These are phyloP conservation scores for Bryconaethiops microstoma DNA, from an alignment of 2,797 vertebrate genomes.

Conservation along the genomic window DNA sequence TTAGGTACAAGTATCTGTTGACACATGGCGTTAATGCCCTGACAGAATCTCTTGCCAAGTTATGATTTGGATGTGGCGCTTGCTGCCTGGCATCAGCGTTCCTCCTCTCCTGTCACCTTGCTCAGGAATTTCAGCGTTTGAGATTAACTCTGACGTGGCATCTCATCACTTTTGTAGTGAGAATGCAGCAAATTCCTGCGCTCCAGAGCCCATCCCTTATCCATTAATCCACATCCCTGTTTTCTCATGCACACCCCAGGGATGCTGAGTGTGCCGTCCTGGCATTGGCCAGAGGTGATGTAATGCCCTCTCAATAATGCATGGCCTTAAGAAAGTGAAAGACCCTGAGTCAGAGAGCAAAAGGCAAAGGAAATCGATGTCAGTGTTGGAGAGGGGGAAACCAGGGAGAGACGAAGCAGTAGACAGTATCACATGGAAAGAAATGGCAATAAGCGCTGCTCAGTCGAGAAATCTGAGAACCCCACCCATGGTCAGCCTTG, in stretches of 20 bases:
- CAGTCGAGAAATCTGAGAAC: constrained; percentile 62
- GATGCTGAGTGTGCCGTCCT: constrained; percentile 46
- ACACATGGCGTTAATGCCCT: not conserved
- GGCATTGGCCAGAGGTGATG: constrained; percentile 67
- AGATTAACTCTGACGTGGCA: not conserved
- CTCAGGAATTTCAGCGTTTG: not conserved
- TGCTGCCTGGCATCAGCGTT: not conserved
- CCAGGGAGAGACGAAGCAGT: constrained; percentile 41
- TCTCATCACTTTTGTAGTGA: not conserved
- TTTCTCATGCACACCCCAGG: constrained; percentile 25
- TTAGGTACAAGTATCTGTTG: not conserved
- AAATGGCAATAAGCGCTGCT: constrained; percentile 30
- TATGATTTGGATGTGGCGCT: not conserved
- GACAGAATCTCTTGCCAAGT: not conserved
- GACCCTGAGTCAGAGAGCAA: constrained; percentile 58
- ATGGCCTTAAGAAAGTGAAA: constrained; percentile 72
- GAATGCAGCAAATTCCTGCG: constrained; percentile 15
- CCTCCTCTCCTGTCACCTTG: not conserved
- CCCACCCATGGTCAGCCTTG: constrained; percentile 62
- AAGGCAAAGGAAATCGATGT: constrained; percentile 49
- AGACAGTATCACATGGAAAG: constrained; percentile 20
- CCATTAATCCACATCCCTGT: constrained; percentile 40
- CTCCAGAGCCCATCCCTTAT: constrained; percentile 27
- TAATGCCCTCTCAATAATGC: constrained; percentile 78
- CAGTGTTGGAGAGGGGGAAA: constrained; percentile 59